These are phyloP conservation scores for Cyprinus carpio DNA, from an alignment of 2,113 vertebrate species.

Conservation along the genomic window DNA sequence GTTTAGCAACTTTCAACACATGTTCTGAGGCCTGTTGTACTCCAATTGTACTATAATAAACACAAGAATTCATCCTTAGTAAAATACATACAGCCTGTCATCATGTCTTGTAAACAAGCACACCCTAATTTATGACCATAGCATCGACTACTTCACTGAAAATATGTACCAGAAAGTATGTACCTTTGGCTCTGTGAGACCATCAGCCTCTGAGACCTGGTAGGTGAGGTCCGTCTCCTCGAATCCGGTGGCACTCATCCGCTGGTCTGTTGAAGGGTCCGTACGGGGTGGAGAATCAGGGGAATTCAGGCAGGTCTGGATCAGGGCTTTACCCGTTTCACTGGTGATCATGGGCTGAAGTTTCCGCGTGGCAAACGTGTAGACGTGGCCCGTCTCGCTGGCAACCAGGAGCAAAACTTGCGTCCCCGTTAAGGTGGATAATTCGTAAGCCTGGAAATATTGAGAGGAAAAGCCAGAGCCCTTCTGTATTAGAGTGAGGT, in stretches of 20 bases:
- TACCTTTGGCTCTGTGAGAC: slow-evolving; percentile 86
- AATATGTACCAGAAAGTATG: background rate
- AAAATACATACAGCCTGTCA: background rate
- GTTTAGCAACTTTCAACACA: background rate
- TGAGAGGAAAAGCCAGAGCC: background rate
- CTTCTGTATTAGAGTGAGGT: background rate
- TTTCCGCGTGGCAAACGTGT: slow-evolving; percentile 87
- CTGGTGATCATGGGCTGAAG: slow-evolving; percentile 93
- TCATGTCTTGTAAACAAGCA: too few species aligned
- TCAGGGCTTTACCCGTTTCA: slow-evolving; percentile 88
- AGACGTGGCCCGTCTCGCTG: slow-evolving; percentile 89
- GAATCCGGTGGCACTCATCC: slow-evolving; percentile 89
- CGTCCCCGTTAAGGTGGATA: slow-evolving; percentile 90
- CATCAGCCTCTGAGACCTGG: slow-evolving; percentile 86
- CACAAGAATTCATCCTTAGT: background rate
- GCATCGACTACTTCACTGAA: background rate
- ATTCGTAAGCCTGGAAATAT: slow-evolving; percentile 83
- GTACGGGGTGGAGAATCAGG: slow-evolving; percentile 87
- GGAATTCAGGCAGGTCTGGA: slow-evolving; percentile 90
- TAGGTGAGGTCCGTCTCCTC: slow-evolving; percentile 90
- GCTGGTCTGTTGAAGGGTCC: slow-evolving; percentile 85
- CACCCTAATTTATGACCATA: background rate
- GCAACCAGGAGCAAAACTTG: slow-evolving; percentile 88
- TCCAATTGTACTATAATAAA: background rate
- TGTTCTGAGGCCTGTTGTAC: background rate